Base-by-base conservation (phyloP, 2,797 vertebrate species). In the Astyanax mexicanus region DNA sequence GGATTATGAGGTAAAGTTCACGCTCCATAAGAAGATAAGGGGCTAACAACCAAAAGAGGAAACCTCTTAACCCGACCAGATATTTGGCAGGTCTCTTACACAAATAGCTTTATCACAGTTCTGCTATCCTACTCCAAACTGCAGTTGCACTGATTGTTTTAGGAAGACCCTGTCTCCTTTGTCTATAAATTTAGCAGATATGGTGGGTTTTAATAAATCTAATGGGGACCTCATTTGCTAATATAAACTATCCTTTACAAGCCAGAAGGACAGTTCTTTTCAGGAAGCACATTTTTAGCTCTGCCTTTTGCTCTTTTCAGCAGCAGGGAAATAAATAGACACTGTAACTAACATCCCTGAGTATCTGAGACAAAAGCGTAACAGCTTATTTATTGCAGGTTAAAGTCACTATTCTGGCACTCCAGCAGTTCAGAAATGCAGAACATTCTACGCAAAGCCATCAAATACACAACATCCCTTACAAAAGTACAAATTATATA, bases 161-260 rank as follows among this genome's bases (percentile, higher is more conserved):
- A 73, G 76, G 75, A 79, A 82, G 52, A 77, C 54, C 54, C 67
- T 35, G 38, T 72, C 52, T 69, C 29, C 6, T 5, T 45, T 32
- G 13, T 38, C 75, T 82, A 82, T 83, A 82, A 82, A 82, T 84
- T 83, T 55, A 69, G 32, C n/a, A 72, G 35, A 49, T 70, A 45
- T 52, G 15, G 32, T n/a, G 58, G 38, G 66, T 44, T 67, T 75
- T 40, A 75, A 79, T 55, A 79, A 47, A 72, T n/a, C 42, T 51
- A 40, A 47, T 64, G 72, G 65, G 23, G 38, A 51, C 17, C 32
- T 78, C 6, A 67, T 67, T 47, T 49, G 40, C 32, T 60, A 37
- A 76, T 62, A 54, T 61, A 69, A 78, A 57, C 54, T 23, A 12
- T 42, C 60, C 60, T 29, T 49, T 72, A 66, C 11, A 17, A 66